These are phyloP conservation scores for Octodon degus DNA, from an alignment of 2,113 vertebrate genomes.

Conservation along the genomic window DNA sequence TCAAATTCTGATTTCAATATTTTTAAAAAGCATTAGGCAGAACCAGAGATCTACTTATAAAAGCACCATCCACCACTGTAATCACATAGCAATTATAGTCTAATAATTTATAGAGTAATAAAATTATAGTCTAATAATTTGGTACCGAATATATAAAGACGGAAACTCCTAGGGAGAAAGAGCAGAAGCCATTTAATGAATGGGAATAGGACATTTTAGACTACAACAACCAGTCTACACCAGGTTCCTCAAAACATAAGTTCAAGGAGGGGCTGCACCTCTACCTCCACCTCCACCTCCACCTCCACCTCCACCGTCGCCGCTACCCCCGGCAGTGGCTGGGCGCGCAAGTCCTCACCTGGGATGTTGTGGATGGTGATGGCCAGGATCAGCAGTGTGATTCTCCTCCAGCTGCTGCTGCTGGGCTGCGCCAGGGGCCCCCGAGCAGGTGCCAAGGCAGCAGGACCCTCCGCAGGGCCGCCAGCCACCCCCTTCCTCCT, in stretches of 20 bases:
- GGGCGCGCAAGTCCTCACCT: conserved; percentile 84
- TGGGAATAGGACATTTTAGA: rapidly evolving
- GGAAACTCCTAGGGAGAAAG: background rate
- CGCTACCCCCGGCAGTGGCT: rapidly evolving
- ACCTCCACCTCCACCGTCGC: rapidly evolving
- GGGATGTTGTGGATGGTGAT: conserved; percentile 99
- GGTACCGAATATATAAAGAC: background rate
- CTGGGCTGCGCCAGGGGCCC: background rate
- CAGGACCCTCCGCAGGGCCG: conserved; percentile 47
- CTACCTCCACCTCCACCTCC: no score
- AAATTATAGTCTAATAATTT: rapidly evolving
- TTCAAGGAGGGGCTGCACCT: background rate
- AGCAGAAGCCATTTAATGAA: background rate
- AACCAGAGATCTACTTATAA: background rate
- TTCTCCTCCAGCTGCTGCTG: conserved; percentile 92
- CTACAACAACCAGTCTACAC: rapidly evolving
- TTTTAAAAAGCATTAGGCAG: background rate
- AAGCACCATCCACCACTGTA: background rate
- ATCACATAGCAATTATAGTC: rapidly evolving
- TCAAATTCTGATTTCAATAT: background rate
- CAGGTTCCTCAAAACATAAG: background rate
- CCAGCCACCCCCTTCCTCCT: conserved; percentile 83
- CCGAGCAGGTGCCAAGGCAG: conserved; percentile 8
- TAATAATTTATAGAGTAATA: rapidly evolving
- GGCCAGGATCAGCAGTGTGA: conserved; percentile 94